Evolutionary conservation across 1,140 invertebrate species (phyloP).

Genomic region (Chymomyza costata): DNA sequence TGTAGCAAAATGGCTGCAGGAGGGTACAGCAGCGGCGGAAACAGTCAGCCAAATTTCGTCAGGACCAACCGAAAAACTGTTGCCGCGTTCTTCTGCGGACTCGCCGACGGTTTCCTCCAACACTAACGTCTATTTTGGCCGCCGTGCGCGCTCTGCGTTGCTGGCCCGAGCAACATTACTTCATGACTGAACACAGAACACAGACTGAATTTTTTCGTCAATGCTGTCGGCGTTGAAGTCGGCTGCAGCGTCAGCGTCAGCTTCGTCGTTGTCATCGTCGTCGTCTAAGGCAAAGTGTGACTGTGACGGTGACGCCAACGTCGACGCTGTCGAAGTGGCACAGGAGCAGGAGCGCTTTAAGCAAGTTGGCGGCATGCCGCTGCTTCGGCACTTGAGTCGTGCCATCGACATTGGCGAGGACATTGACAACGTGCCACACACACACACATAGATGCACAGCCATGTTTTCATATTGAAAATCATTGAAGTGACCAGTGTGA

Average conservation of each 20-base stretch:
- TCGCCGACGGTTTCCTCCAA: conserved; percentile 12
- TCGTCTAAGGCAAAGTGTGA: conserved; percentile 40
- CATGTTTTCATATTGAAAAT: conserved; percentile 24
- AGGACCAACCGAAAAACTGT: conserved; percentile 43
- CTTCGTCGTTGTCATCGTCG: conserved; percentile 21
- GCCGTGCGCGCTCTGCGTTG: conserved; percentile 19
- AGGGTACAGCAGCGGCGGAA: conserved; percentile 1
- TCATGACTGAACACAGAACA: conserved; percentile 54
- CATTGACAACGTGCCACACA: conserved; percentile 26
- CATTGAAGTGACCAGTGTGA: conserved; percentile 33
- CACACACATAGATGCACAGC: conserved; percentile 13
- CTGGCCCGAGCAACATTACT: conserved; percentile 64
- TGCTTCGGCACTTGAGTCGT: conserved; percentile 22
- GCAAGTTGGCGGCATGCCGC: conserved; percentile 9
- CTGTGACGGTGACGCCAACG: conserved; percentile 44
- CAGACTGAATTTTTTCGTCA: conserved; percentile 29
- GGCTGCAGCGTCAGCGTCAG: conserved; percentile 25
- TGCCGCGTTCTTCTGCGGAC: conserved; percentile 41
- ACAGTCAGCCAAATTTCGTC: conserved; percentile 1
- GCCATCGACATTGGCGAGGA: conserved; percentile 50
- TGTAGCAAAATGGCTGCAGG: conserved; percentile 9
- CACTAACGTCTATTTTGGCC: conserved; percentile 2
- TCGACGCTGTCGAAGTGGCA: conserved; percentile 47
- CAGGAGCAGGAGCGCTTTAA: conserved; percentile 22
- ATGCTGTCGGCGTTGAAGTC: neutral